phyloP scores from a whole-genome alignment of 2,888 invertebrate species.

The Drosophila hamatofila region DNA sequence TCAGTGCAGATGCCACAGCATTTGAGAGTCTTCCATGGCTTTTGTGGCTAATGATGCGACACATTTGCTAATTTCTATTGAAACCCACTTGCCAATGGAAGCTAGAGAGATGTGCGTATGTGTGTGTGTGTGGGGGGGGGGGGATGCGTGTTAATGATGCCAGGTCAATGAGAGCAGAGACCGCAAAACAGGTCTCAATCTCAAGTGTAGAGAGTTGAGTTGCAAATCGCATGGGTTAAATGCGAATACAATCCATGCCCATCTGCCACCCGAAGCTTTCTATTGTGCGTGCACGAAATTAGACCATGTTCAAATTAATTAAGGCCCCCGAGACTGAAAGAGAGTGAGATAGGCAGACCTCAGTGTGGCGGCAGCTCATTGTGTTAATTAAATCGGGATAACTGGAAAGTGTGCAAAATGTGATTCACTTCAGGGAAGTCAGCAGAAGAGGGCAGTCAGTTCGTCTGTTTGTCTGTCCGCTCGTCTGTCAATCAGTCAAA shows the following conservation, averaged over 20 bases:
- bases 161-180: conserved; percentile 50
- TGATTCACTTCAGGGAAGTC: conserved; percentile 19
- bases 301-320: conserved; percentile 79
- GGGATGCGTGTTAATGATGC: conserved; percentile 44
- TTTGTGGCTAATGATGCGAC: conserved; percentile 83
- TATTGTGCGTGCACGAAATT: conserved; percentile 72
- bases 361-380: conserved; percentile 19
- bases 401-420: conserved; percentile 76
- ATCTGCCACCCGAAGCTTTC: conserved; percentile 71
- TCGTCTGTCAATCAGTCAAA: conserved; percentile 68
- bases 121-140: neutral
- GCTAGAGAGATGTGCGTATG: neutral
- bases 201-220: conserved; percentile 65
- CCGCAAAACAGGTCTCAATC: conserved; percentile 68
- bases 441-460: conserved; percentile 16
- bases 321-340: conserved; percentile 35
- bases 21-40: conserved; percentile 72
- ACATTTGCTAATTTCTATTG: conserved; percentile 83
- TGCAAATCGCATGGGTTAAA: conserved; percentile 38
- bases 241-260: conserved; percentile 21
- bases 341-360: conserved; percentile 7
- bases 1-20: conserved; percentile 57
- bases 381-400: conserved; percentile 65
- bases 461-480: conserved; percentile 13
- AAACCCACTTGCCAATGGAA: conserved; percentile 68